Conservation (phyloP, 2,888 invertebrate species). For the Melikaiella ostensackeni region DNA sequence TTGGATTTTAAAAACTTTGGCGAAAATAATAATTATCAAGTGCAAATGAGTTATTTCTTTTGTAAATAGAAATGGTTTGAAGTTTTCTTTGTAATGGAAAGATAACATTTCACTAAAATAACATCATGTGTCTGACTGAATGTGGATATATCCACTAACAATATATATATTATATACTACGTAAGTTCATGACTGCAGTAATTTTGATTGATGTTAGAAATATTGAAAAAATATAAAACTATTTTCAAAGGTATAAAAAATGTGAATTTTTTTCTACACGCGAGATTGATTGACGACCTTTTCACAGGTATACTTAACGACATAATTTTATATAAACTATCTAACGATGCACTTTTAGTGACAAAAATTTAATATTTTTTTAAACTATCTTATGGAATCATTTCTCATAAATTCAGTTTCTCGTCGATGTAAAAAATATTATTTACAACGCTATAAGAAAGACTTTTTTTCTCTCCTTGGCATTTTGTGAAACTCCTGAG, state of each 20-base stretch:
- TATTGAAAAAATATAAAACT: too few relatives aligned
- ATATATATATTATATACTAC: too few relatives aligned
- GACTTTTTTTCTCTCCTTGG: not conserved
- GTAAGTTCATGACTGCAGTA: too few relatives aligned
- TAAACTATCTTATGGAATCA: not conserved
- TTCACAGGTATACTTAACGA: too few relatives aligned
- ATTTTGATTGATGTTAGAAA: too few relatives aligned
- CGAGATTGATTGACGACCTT: not conserved
- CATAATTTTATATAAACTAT: not conserved
- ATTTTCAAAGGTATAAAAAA: too few relatives aligned
- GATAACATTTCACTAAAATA: too few relatives aligned
- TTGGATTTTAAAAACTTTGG: not conserved
- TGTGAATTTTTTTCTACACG: too few relatives aligned
- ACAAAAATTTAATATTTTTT: not conserved
- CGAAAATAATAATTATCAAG: not conserved
- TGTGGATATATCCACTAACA: not conserved
- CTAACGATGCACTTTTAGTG: too few relatives aligned
- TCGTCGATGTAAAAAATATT: not conserved
- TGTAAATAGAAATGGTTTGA: too few relatives aligned
- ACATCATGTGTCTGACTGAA: not conserved
- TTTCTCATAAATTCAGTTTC: constrained; percentile 6
- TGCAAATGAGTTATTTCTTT: too few relatives aligned
- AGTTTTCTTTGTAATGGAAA: too few relatives aligned
- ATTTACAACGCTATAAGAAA: not conserved
- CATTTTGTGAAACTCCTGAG: constrained; percentile 14